Evolutionary conservation across 2,888 invertebrate genomes (phyloP).

Genomic region (Leptinotarsa juncta): DNA sequence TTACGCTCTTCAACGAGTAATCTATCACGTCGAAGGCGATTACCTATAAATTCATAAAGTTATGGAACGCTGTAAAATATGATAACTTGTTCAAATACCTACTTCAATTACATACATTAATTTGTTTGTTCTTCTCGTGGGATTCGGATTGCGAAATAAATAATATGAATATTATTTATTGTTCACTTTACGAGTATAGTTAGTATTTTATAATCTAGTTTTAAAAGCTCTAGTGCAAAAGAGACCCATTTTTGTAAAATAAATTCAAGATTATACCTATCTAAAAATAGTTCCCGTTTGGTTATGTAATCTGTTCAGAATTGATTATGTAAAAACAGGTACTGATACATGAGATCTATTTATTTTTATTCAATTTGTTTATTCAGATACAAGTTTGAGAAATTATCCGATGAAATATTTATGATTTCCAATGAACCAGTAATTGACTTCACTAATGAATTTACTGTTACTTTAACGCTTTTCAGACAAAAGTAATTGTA

Average conservation of each 20-base stretch:
- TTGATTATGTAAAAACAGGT: slow-evolving; percentile 13
- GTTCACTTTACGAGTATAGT: background rate
- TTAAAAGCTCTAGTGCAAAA: background rate
- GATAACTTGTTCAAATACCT: background rate
- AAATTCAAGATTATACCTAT: background rate
- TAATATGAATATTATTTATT: background rate
- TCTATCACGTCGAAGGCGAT: slow-evolving; percentile 15
- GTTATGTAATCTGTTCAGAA: background rate
- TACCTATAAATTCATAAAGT: slow-evolving; percentile 16
- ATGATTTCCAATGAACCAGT: background rate
- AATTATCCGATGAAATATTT: background rate
- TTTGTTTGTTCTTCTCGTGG: background rate
- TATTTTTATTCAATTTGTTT: slow-evolving; percentile 11
- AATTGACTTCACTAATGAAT: too few species aligned
- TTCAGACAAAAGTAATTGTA: too few species aligned
- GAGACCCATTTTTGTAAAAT: slow-evolving; percentile 6
- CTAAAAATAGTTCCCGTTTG: slow-evolving; percentile 8
- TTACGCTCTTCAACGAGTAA: slow-evolving; percentile 7
- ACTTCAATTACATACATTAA: background rate
- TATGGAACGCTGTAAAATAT: background rate
- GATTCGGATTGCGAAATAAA: slow-evolving; percentile 4
- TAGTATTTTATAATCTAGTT: background rate
- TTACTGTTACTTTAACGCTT: too few species aligned
- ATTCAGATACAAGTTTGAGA: slow-evolving; percentile 3
- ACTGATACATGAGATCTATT: background rate